Percentiles rank a stretch among this genome's conserved stretches.
Conservation (phyloP, 2,113 vertebrate species). For the Monopterus albus region DNA sequence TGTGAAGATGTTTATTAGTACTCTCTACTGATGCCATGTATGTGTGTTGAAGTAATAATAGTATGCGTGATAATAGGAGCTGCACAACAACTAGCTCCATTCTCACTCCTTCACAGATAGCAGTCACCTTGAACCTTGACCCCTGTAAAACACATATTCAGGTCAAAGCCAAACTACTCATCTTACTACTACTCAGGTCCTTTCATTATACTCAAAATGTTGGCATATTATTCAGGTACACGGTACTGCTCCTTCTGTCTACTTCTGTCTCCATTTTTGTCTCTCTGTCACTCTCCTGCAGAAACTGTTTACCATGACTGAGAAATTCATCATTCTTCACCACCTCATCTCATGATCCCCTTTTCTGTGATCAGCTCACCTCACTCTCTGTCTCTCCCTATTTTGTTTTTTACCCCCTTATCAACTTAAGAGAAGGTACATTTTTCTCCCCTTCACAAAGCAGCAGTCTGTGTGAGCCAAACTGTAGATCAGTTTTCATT, state of each 20-base stretch:
- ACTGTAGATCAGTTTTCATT: conserved; percentile 37
- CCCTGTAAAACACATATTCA: conserved; percentile 16
- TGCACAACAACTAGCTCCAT: conserved; percentile 34
- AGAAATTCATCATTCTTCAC: conserved; percentile 50
- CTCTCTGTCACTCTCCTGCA: background rate
- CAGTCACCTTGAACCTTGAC: conserved; percentile 52
- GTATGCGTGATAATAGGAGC: conserved; percentile 42
- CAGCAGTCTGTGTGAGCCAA: conserved; percentile 22
- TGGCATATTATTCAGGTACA: conserved; percentile 1
- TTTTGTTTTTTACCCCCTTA: conserved; percentile 17
- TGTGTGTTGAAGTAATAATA: too few relatives aligned
- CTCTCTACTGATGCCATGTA: conserved; percentile 11
- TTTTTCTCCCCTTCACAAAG: conserved; percentile 33
- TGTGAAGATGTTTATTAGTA: conserved; percentile 48
- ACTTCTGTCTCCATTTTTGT: background rate
- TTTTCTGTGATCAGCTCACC: conserved; percentile 36
- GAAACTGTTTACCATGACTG: conserved; percentile 47
- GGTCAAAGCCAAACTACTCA: background rate
- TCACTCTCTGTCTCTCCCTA: conserved; percentile 30
- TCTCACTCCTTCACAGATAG: conserved; percentile 22
- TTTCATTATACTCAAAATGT: conserved; percentile 13
- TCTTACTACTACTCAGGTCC: conserved; percentile 10
- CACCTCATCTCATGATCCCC: conserved; percentile 38
- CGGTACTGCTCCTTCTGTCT: conserved; percentile 12
- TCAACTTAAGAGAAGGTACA: conserved; percentile 26